phyloP scores from a whole-genome alignment of 1,140 invertebrate species.

The Caenorhabditis latens region DNA sequence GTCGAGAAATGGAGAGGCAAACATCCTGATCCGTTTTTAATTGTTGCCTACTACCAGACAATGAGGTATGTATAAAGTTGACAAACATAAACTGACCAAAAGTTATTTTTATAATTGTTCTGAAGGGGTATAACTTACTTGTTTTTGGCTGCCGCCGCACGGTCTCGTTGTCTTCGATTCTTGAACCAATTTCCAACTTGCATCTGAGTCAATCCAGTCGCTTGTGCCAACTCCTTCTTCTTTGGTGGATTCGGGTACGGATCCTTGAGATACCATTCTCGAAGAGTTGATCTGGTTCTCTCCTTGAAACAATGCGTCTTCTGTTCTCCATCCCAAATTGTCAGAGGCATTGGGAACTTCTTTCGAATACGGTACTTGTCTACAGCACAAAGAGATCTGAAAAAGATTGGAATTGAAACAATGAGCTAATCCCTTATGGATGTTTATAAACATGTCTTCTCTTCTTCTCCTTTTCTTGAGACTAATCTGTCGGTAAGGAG shows the following conservation, averaged over 20 bases:
- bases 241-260: conserved; percentile 99
- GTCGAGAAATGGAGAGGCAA: conserved; percentile 40
- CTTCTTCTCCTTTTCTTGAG: neutral
- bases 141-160: conserved; percentile 98
- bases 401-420: conserved; percentile 46
- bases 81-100: conserved; percentile 8
- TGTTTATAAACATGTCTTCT: conserved; percentile 7
- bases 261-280: conserved; percentile 99
- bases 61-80: neutral
- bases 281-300: conserved; percentile 89
- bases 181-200: conserved; percentile 99
- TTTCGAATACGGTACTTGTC: conserved; percentile 99
- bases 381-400: conserved; percentile 92
- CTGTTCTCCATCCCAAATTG: conserved; percentile 98
- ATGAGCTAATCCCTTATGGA: neutral
- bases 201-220: conserved; percentile 96
- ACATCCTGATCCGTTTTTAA: conserved; percentile 23
- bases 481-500: neutral
- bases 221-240: conserved; percentile 95
- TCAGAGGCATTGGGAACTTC: conserved; percentile 97
- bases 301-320: conserved; percentile 99
- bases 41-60: conserved; percentile 34
- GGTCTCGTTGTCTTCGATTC: conserved; percentile 95
- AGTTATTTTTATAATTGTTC: neutral
- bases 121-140: conserved; percentile 80